Evolutionary conservation across 2,797 vertebrate species (phyloP).

Genomic region (Leptoclinus maculatus): DNA sequence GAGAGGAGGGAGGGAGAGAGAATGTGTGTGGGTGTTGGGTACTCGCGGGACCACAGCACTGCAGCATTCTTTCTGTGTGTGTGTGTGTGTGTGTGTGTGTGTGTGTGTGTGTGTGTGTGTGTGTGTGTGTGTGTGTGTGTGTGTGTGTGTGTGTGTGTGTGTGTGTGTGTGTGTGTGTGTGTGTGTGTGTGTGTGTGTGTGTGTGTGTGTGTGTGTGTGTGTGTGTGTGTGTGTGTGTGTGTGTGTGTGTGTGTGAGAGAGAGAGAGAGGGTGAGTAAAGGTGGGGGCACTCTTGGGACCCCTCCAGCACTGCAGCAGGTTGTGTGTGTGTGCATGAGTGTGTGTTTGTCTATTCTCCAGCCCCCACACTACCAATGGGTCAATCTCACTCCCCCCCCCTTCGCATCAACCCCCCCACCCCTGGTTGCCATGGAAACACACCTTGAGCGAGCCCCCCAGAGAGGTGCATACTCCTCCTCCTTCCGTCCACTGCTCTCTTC

Average conservation of each 20-base stretch:
- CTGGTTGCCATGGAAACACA: conserved; percentile 96
- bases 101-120: conserved; percentile 58
- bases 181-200: conserved; percentile 58
- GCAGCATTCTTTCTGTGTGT: conserved; percentile 79
- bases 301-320: conserved; percentile 85
- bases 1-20: conserved; percentile 69
- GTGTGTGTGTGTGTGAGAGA: conserved; percentile 52
- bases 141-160: conserved; percentile 66
- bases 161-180: conserved; percentile 69
- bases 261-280: conserved; percentile 76
- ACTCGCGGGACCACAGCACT: conserved; percentile 81
- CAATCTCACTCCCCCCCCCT: conserved; percentile 87
- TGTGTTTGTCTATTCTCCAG: conserved; percentile 76
- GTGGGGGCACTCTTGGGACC: conserved; percentile 85
- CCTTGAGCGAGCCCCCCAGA: conserved; percentile 93
- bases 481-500: conserved; percentile 68
- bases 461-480: conserved; percentile 88
- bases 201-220: conserved; percentile 66
- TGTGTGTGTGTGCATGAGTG: conserved; percentile 62
- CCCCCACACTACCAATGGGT: conserved; percentile 90
- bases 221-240: conserved; percentile 68
- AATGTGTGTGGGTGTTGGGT: conserved; percentile 77
- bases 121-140: conserved; percentile 59
- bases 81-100: conserved; percentile 71
- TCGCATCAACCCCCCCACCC: conserved; percentile 84